Evolutionary conservation across 2,888 invertebrate species (phyloP).

Genomic region (Hirtodrosophila trivittata): DNA sequence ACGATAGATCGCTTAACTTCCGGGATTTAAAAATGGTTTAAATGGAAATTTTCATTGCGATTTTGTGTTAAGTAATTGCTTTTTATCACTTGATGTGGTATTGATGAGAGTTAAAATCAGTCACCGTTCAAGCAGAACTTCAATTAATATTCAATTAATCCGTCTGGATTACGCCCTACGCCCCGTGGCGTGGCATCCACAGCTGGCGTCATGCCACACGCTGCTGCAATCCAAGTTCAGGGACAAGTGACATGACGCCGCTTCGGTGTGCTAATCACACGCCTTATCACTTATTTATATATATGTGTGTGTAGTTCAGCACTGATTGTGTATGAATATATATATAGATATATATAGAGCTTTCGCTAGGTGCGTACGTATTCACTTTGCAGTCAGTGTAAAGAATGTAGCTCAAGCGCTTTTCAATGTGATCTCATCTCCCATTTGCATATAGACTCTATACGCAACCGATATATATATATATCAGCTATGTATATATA

Average conservation of each 20-base stretch:
- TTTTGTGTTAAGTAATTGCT: background rate
- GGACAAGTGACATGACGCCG: conserved; percentile 48
- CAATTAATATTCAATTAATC: conserved; percentile 16
- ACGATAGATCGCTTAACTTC: no score
- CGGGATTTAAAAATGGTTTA: no score
- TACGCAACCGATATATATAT: no score
- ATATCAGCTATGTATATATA: no score
- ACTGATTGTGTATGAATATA: conserved; percentile 7
- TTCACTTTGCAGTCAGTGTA: no score
- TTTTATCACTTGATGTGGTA: conserved; percentile 22
- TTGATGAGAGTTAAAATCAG: conserved; percentile 27
- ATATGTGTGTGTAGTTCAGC: conserved; percentile 5
- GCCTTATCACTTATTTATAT: conserved; percentile 39
- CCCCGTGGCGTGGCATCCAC: no score
- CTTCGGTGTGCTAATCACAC: conserved; percentile 45
- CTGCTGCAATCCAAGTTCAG: conserved; percentile 82
- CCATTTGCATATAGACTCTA: no score
- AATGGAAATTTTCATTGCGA: no score
- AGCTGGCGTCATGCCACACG: conserved; percentile 15
- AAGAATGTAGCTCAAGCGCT: no score
- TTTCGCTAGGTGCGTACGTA: no score
- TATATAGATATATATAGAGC: no score
- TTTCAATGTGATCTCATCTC: no score
- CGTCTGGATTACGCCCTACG: background rate
- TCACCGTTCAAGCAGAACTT: conserved; percentile 3